A percentile compares a stretch with the other conserved stretches of the same genome.
Conservation (phyloP, 2,797 vertebrate species). For the Lepilemur ruficaudatus region DNA sequence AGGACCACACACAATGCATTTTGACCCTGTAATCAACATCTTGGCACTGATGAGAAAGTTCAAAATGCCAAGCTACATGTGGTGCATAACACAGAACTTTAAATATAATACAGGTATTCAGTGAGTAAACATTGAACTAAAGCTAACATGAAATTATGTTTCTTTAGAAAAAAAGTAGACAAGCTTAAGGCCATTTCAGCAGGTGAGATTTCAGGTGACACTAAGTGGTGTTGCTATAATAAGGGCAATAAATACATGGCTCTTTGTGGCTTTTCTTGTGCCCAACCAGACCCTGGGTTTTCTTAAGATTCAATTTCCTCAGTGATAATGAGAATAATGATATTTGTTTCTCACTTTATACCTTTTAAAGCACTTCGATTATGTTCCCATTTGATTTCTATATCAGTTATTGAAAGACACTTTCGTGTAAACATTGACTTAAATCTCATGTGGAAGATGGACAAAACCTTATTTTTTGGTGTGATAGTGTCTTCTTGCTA, state of each 20-base stretch:
- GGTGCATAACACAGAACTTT: neutral
- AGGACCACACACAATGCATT: neutral
- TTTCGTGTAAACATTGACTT: neutral
- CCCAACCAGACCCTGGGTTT: neutral
- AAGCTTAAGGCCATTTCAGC: neutral
- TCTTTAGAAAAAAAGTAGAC: neutral
- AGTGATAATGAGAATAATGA: neutral
- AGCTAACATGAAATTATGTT: neutral
- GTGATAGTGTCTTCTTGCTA: neutral
- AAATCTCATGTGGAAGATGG: neutral
- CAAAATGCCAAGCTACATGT: neutral
- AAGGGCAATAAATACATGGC: neutral
- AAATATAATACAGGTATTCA: neutral
- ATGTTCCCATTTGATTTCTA: neutral
- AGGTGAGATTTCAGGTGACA: neutral
- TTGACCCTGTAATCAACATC: neutral
- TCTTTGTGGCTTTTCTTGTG: neutral
- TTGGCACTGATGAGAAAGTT: neutral
- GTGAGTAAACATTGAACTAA: neutral
- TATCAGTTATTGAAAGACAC: neutral
- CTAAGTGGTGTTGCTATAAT: neutral
- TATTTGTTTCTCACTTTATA: neutral
- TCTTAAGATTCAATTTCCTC: neutral
- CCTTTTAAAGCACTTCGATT: neutral
- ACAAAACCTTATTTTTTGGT: neutral